Conservation (phyloP, 2,113 vertebrate species). For the Mugil cephalus region DNA sequence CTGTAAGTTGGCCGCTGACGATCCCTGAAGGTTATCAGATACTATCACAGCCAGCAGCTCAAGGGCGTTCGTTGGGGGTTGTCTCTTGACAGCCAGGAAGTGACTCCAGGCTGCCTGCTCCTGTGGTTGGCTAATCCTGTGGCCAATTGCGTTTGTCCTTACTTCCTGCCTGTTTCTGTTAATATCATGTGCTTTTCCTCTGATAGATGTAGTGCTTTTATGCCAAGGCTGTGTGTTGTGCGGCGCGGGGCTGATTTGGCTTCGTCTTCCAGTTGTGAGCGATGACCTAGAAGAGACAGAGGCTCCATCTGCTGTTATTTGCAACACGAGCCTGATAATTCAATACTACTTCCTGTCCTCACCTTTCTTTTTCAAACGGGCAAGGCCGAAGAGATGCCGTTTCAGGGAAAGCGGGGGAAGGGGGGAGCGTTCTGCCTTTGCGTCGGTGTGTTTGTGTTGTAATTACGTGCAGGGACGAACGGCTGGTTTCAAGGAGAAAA, state of each 20-base stretch:
- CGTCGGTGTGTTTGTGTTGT: constrained; percentile 36
- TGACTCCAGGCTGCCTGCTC: neutral
- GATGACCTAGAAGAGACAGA: constrained; percentile 51
- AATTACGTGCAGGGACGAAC: constrained; percentile 49
- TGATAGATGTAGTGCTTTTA: neutral
- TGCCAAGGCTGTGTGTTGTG: neutral
- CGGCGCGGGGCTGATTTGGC: neutral
- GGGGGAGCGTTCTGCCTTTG: constrained; percentile 6
- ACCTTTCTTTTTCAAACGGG: constrained; percentile 55
- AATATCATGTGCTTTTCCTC: neutral
- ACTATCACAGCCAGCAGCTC: constrained; percentile 42
- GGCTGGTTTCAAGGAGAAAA: constrained; percentile 50
- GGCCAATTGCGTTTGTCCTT: neutral
- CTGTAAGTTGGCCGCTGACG: constrained; percentile 19
- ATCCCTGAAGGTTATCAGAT: constrained; percentile 56
- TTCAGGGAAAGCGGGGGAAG: constrained; percentile 22
- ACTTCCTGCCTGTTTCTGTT: constrained; percentile 1
- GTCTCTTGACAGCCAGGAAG: constrained; percentile 38
- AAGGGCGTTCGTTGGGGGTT: constrained; percentile 54
- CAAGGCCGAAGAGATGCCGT: constrained; percentile 27
- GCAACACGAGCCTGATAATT: constrained; percentile 72
- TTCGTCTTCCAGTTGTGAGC: constrained; percentile 35
- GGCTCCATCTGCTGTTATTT: constrained; percentile 47
- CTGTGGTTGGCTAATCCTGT: neutral
- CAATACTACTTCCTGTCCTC: constrained; percentile 67